phyloP scores from a whole-genome alignment of 2,888 invertebrate genomes.

The Pyrrhosoma nymphula region DNA sequence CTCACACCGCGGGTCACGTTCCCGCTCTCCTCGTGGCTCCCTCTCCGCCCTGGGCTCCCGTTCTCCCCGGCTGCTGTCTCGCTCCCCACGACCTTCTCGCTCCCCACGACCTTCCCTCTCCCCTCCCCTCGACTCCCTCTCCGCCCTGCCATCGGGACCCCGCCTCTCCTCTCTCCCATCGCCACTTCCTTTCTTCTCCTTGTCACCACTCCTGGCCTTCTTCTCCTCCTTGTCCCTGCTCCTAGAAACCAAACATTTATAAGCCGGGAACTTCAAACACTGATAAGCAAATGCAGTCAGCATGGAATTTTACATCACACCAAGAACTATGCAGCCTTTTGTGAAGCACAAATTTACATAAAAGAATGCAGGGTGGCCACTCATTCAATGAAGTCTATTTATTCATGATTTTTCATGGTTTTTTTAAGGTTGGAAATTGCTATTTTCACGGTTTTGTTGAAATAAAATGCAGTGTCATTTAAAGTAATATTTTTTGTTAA shows the following conservation, averaged over 20 bases:
- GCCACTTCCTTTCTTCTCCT: constrained; percentile 66
- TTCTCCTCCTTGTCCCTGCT: constrained; percentile 61
- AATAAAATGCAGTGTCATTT: no score
- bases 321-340: no score
- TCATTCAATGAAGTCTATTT: no score
- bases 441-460: no score
- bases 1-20: constrained; percentile 82
- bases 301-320: background rate
- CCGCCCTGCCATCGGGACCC: constrained; percentile 75
- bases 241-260: background rate
- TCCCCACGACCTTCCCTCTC: constrained; percentile 73
- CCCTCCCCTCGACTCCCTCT: constrained; percentile 76
- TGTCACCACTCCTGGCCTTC: constrained; percentile 14
- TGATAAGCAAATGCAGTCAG: background rate
- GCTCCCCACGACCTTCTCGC: constrained; percentile 63
- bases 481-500: no score
- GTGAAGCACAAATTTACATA: no score
- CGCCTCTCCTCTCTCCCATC: constrained; percentile 70
- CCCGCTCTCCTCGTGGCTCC: constrained; percentile 83
- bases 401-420: no score
- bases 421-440: no score
- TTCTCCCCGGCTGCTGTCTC: constrained; percentile 69
- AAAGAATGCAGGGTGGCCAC: no score
- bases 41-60: constrained; percentile 68
- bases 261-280: background rate